A percentile compares a stretch with the other conserved stretches of the same genome.
Conservation (phyloP, 2,113 vertebrate genomes). For the Microtus ochrogaster region DNA sequence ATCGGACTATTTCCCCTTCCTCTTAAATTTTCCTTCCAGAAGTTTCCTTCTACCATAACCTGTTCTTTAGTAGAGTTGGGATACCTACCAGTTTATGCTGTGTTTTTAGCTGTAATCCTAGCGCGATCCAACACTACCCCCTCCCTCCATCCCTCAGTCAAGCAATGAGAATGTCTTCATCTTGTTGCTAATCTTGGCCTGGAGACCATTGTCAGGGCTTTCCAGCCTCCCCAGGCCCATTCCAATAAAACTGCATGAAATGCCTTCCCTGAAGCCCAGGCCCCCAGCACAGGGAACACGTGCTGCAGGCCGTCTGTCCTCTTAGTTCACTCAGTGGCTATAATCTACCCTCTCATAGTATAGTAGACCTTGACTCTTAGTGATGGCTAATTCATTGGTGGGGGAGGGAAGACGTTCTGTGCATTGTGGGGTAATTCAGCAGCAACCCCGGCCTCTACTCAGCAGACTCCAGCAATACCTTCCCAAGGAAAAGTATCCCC, state of each 20-base stretch:
- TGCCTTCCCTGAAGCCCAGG: neutral
- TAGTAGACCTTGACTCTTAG: neutral
- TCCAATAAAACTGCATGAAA: neutral
- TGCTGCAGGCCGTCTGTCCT: neutral
- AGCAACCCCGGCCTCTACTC: neutral
- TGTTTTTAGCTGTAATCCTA: neutral
- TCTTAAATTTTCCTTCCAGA: neutral
- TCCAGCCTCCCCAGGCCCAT: neutral
- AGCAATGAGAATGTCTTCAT: neutral
- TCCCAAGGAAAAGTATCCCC: neutral
- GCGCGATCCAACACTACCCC: neutral
- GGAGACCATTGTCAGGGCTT: neutral
- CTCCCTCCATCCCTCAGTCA: neutral
- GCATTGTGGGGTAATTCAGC: neutral
- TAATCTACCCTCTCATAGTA: neutral
- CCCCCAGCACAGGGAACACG: neutral
- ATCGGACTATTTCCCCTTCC: neutral
- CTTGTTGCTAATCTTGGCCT: neutral
- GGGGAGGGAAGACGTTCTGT: too few relatives aligned
- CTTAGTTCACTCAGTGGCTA: neutral
- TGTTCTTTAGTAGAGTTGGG: neutral
- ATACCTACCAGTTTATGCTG: neutral
- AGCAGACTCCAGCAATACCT: neutral
- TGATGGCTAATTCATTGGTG: neutral
- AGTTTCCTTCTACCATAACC: neutral